Evolutionary conservation across 2,113 vertebrate genomes (phyloP), one percentile per base, ranked within the genome.

Genomic region (Dipodomys stephensi): DNA sequence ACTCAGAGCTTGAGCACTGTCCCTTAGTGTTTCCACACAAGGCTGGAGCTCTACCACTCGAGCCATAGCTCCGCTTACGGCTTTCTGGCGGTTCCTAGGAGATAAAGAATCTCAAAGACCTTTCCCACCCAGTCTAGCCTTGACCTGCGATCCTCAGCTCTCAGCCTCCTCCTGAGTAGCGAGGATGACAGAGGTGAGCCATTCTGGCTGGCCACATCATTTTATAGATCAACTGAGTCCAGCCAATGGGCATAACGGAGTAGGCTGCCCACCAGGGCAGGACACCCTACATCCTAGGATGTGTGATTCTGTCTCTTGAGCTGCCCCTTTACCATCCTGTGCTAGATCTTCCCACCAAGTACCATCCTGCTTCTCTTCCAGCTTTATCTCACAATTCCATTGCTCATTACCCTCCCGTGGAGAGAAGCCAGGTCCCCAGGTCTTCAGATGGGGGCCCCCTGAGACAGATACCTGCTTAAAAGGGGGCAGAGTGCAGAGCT

Each of bases 401-500:
- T 85, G 89, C 30, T 73, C 30, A 28, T 83, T 60, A 4, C n/a
- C 91, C 39, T 91, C 92, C 91, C 39, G 78, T 22, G 57, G 85
- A 77, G 73, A 81, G 46, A 94, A 68, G 53, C 46, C 46, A 83
- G 39, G 64, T 85, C 49, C 20, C 15, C 0, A 44, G 60, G 72
- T 27, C 53, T 83, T 82, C 73, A 83, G 44, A 68, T 76, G 68
- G 39, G 27, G 39, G 39, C 39, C 57, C 64, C 60, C 32, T 12
- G 53, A 53, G 68, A 89, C n/a, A 80, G 88, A 64, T 32, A 16
- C 15, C 64, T 84, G 16, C 8, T 39, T 49, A 35, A 88, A 88
- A 22, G 84, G 69, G 93, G 87, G 79, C 94, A 96, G 79, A 96
- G 94, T 95, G 93, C 90, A 92, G 53, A 7, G 35, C 15, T 64